Evolutionary conservation across 2,113 vertebrate genomes (phyloP), one percentile per base, ranked within the genome.

Genomic region (Alces alces): DNA sequence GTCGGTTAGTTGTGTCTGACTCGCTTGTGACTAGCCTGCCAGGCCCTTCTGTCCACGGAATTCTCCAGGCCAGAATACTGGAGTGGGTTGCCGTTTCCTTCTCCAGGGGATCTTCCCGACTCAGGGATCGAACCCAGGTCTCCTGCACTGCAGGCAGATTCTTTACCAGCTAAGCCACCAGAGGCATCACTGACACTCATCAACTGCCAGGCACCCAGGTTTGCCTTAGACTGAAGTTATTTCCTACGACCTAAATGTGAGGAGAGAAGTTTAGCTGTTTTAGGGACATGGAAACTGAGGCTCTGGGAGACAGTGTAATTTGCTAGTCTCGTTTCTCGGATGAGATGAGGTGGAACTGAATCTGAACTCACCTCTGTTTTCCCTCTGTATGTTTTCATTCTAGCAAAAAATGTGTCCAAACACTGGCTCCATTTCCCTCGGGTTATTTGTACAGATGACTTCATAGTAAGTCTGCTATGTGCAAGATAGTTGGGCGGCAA

Each of bases 391-490:
- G 55, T 39, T 76, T 60, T 47, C 70, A 84, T 96, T 82, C 86
- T 58, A 64, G 84, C 19, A 73, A 28, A 92, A 94, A n/a, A n/a
- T 7, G 33, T 1, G 10, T 36, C 64, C 2, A 54, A 80, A 55
- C 1, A 21, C 39, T 45, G 21, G 39, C 33, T 87, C 57, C 54
- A 2, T 70, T 79, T 95, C 17, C 6, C 60, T 86, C 25, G 60
- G 27, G 13, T 54, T n/a, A 19, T 85, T 73, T 54, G 33, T 61
- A 91, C 45, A 85, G 79, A 88, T 45, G 86, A 66, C n/a, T 95
- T 39, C 0, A 0, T 92, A n/a, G 21, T 54, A 73, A 86, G 52
- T 43, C 2, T 36, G 27, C 57, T 52, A 87, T 0, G 5, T 64
- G 47, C 45, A 21, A 47, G 52, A 33, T 2, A 78, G 55, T 36